Evolutionary conservation across 35 echinoderm and acorn worm genomes (phyloP).

Genomic region (Patiria miniata): DNA sequence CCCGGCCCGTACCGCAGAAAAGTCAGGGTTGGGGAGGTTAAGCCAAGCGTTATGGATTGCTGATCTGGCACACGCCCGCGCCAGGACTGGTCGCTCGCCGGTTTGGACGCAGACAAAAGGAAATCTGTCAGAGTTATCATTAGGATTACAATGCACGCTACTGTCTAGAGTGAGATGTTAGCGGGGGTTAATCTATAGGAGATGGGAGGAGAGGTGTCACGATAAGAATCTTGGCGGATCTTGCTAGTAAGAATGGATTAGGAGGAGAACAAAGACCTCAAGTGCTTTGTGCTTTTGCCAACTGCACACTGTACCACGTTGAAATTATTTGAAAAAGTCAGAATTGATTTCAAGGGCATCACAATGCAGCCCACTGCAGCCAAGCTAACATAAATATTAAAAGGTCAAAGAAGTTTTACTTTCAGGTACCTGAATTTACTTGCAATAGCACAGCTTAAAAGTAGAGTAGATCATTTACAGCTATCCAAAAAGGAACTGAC

Average conservation of each 20-base stretch:
- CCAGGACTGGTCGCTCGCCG: neutral
- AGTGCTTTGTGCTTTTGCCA: too few relatives aligned
- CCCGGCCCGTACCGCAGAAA: neutral
- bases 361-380: too few relatives aligned
- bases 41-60: conserved; percentile 12
- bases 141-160: neutral
- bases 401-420: too few relatives aligned
- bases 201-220: neutral
- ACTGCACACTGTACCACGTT: too few relatives aligned
- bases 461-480: too few relatives aligned
- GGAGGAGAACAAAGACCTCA: too few relatives aligned
- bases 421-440: too few relatives aligned
- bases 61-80: neutral
- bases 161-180: neutral
- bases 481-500: too few relatives aligned
- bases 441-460: too few relatives aligned
- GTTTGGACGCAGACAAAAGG: conserved; percentile 12
- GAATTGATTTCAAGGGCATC: too few relatives aligned
- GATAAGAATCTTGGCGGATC: conserved; percentile 13
- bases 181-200: neutral
- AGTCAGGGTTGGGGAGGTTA: neutral
- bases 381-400: too few relatives aligned
- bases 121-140: neutral
- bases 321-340: too few relatives aligned
- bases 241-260: neutral